A percentile compares a stretch with the other conserved stretches of the same genome.
Evolutionary conservation across 2,113 vertebrate genomes (phyloP).

Genomic region (Pseudopipra pipra): DNA sequence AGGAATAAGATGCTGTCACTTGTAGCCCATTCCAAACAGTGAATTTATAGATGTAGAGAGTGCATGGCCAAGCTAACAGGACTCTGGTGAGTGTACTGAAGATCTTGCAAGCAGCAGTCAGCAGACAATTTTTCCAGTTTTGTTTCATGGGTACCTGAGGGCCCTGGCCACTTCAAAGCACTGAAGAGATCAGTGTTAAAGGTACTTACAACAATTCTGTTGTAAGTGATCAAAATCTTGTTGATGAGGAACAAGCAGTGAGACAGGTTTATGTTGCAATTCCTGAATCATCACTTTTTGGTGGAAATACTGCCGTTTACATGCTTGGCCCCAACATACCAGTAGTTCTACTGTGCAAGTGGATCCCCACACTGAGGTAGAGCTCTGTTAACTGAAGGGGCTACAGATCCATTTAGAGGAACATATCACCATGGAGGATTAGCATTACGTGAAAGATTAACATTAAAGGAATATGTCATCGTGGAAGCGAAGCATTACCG

Average conservation of each 20-base stretch:
- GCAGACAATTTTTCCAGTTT: not conserved
- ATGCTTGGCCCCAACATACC: not conserved
- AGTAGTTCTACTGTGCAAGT: not conserved
- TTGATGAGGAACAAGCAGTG: not conserved
- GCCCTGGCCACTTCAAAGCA: not conserved
- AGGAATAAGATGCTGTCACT: not conserved
- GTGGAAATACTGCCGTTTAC: not conserved
- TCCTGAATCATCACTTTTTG: not conserved
- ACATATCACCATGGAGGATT: not conserved
- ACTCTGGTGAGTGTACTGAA: not conserved
- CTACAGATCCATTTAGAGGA: not conserved
- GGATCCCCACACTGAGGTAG: not conserved
- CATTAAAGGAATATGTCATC: fast-evolving
- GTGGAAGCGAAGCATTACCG: not conserved
- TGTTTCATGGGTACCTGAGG: not conserved
- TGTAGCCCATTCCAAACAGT: not conserved
- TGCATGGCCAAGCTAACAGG: not conserved
- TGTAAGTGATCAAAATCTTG: not conserved
- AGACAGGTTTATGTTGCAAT: not conserved
- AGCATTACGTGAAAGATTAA: not conserved
- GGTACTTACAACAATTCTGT: not conserved
- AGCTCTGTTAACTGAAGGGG: not conserved
- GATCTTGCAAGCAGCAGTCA: not conserved
- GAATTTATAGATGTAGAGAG: not conserved
- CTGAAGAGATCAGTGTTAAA: not conserved